A percentile compares a stretch with the other conserved stretches of the same genome.
These are phyloP conservation scores for Lepidurus arcticus DNA, from an alignment of 1,140 invertebrate genomes.

Conservation along the genomic window DNA sequence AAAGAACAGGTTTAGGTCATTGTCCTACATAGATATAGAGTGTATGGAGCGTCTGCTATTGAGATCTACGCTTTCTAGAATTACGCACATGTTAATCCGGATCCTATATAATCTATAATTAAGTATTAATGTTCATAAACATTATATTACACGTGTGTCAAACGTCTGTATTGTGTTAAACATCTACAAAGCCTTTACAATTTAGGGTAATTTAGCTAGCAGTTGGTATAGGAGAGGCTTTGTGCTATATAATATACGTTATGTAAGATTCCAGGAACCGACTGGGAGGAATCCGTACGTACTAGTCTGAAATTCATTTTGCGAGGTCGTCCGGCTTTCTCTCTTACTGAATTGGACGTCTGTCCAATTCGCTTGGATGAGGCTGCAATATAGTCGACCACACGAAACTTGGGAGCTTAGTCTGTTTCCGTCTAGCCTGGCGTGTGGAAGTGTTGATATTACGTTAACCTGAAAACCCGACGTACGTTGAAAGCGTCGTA, in stretches of 20 bases:
- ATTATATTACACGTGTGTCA: background rate
- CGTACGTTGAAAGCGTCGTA: background rate
- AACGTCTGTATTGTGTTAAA: background rate
- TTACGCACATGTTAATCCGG: background rate
- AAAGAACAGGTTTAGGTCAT: background rate
- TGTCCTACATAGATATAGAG: background rate
- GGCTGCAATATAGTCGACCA: background rate
- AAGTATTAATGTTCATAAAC: background rate
- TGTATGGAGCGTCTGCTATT: background rate
- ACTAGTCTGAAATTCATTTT: background rate
- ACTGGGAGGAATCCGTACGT: background rate
- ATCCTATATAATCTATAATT: background rate
- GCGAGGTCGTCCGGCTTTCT: background rate
- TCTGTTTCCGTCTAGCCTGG: conserved; percentile 3
- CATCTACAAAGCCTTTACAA: too few species aligned
- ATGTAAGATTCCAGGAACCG: background rate
- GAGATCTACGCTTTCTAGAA: background rate
- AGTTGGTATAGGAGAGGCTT: too few species aligned
- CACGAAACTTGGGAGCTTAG: background rate
- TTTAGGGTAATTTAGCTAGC: too few species aligned
- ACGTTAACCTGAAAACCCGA: background rate
- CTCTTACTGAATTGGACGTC: background rate
- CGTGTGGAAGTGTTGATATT: background rate
- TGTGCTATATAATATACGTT: background rate
- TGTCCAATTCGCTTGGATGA: background rate